A percentile compares a stretch with the other conserved stretches of the same genome.
Conservation (phyloP, 2,113 vertebrate species). For the Gadus macrocephalus region DNA sequence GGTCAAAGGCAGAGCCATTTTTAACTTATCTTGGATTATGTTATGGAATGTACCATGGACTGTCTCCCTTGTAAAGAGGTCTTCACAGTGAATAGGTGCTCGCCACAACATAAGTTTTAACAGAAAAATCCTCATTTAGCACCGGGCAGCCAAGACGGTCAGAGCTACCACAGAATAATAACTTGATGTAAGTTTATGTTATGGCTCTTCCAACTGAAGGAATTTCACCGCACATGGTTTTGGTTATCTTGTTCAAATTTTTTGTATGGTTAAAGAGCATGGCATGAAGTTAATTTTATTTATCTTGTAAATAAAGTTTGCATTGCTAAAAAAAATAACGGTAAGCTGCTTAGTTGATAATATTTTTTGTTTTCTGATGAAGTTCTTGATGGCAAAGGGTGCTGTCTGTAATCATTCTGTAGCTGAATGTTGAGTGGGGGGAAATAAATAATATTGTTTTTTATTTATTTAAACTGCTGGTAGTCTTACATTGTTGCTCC, state of each 20-base stretch:
- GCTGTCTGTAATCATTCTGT: constrained; percentile 24
- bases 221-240: constrained; percentile 74
- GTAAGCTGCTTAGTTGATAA: constrained; percentile 46
- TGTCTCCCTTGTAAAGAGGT: not conserved
- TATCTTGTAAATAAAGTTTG: constrained; percentile 94
- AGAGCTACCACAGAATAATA: not conserved
- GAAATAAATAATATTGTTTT: constrained; percentile 42
- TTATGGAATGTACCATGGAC: constrained; percentile 10
- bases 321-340: constrained; percentile 61
- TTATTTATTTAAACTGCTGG: constrained; percentile 56
- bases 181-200: constrained; percentile 59
- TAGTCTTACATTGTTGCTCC: constrained; percentile 56
- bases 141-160: not conserved
- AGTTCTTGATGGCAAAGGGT: not conserved
- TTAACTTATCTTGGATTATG: constrained; percentile 15
- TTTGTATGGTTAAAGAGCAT: constrained; percentile 75
- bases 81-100: constrained; percentile 49
- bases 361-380: constrained; percentile 28
- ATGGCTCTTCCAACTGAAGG: constrained; percentile 71
- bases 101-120: not conserved
- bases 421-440: constrained; percentile 41
- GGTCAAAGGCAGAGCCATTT: constrained; percentile 2
- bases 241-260: constrained; percentile 12
- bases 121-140: not conserved
- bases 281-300: constrained; percentile 90